phyloP scores from a whole-genome alignment of 1,140 invertebrate genomes.

The Scaptomyza graminum region DNA sequence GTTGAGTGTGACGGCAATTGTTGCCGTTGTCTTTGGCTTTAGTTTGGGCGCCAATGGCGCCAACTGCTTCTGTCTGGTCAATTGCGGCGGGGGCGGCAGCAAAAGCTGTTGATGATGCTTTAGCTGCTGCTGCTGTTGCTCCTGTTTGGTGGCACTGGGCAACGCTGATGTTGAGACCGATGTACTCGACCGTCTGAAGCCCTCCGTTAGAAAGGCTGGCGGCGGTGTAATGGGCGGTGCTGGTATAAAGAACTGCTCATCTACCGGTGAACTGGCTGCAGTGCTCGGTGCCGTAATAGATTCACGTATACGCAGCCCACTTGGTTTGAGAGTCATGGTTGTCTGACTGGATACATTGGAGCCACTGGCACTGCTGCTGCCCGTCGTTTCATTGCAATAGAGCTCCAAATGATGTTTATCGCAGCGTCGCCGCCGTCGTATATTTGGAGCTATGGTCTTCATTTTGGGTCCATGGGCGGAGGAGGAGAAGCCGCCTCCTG shows the following conservation, averaged over 20 bases:
- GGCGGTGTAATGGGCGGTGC: slow-evolving; percentile 88
- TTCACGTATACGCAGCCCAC: slow-evolving; percentile 55
- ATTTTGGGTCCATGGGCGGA: slow-evolving; percentile 83
- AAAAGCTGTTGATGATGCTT: slow-evolving; percentile 5
- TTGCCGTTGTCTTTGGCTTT: slow-evolving; percentile 71
- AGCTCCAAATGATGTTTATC: slow-evolving; percentile 86
- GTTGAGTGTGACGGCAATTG: slow-evolving; percentile 71
- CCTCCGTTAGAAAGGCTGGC: slow-evolving; percentile 87
- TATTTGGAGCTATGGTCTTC: slow-evolving; percentile 88
- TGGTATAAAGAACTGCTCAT: slow-evolving; percentile 85
- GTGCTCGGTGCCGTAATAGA: slow-evolving; percentile 76
- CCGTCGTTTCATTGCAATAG: slow-evolving; percentile 83
- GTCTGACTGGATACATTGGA: slow-evolving; percentile 1
- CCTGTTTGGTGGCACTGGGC: slow-evolving; percentile 54
- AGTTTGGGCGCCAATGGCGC: slow-evolving; percentile 26
- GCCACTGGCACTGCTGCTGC: not conserved
- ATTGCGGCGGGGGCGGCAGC: slow-evolving; percentile 1
- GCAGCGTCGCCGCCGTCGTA: slow-evolving; percentile 86
- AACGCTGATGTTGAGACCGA: slow-evolving; percentile 69
- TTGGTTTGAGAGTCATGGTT: slow-evolving; percentile 56
- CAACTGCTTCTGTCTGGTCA: slow-evolving; percentile 5
- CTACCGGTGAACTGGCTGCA: slow-evolving; percentile 83
- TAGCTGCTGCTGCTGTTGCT: slow-evolving; percentile 14
- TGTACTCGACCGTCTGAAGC: slow-evolving; percentile 85
- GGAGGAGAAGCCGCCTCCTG: slow-evolving; percentile 28